A percentile compares a stretch with the other conserved stretches of the same genome.
Evolutionary conservation across 2,113 vertebrate species (phyloP).

Genomic region (Oplegnathus fasciatus): DNA sequence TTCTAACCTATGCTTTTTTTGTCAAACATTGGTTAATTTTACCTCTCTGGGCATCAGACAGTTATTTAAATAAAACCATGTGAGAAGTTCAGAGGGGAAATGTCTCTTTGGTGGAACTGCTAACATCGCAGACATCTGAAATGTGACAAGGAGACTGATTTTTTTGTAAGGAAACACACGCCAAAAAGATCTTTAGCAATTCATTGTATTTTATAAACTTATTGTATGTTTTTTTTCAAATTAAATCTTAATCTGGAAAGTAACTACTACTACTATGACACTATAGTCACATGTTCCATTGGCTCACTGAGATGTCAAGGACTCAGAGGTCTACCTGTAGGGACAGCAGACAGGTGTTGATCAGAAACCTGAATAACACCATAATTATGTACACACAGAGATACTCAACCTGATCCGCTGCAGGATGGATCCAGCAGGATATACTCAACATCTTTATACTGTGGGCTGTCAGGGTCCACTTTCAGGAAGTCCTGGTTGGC

Average conservation of each 20-base stretch:
- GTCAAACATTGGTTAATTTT: not conserved
- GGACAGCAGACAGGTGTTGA: not conserved
- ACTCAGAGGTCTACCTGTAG: not conserved
- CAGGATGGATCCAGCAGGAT: slow-evolving; percentile 96
- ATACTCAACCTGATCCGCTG: slow-evolving; percentile 89
- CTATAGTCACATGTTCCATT: not conserved
- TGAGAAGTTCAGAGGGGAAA: not conserved
- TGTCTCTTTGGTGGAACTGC: no score
- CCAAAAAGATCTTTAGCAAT: no score
- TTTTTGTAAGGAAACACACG: no score
- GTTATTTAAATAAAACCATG: not conserved
- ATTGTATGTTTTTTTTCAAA: no score
- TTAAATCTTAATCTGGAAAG: no score
- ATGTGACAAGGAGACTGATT: not conserved
- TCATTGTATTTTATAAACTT: no score
- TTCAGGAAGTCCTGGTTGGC: slow-evolving; percentile 93
- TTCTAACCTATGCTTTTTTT: no score
- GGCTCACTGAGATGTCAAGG: not conserved
- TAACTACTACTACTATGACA: not conserved
- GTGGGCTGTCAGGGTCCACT: slow-evolving; percentile 83
- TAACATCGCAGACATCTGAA: not conserved
- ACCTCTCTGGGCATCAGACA: not conserved
- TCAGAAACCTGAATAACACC: not conserved
- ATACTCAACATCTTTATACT: slow-evolving; percentile 87
- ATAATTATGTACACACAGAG: not conserved